A percentile compares a stretch with the other conserved stretches of the same genome.
These are phyloP conservation scores for Eristalinus sepulchralis DNA, from an alignment of 2,888 invertebrate genomes.

Conservation along the genomic window DNA sequence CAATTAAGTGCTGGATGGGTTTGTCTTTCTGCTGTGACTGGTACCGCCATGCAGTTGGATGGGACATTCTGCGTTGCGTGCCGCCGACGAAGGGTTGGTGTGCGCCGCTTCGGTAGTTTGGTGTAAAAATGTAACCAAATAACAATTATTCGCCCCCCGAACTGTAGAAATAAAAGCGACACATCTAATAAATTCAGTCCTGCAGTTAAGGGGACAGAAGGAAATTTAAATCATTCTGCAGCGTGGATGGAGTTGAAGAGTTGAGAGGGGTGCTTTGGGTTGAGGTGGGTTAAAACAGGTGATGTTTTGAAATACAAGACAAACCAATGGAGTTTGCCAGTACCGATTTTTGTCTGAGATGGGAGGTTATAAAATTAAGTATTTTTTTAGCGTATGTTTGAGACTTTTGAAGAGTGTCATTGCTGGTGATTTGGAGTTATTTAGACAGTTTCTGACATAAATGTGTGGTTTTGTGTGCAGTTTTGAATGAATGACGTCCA, in stretches of 20 bases:
- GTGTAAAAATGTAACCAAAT: not conserved
- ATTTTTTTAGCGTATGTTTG: no score
- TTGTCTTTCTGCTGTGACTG: not conserved
- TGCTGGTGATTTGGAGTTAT: no score
- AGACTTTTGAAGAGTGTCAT: no score
- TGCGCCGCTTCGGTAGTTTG: not conserved
- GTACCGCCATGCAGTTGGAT: not conserved
- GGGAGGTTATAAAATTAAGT: no score
- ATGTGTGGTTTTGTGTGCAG: no score
- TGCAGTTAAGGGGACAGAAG: not conserved
- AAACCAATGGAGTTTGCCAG: no score
- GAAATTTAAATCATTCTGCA: not conserved
- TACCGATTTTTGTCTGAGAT: no score
- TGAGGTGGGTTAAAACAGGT: no score
- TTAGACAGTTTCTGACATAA: no score
- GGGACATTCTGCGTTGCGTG: not conserved
- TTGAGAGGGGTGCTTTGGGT: not conserved
- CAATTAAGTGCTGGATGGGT: not conserved
- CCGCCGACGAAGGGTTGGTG: not conserved
- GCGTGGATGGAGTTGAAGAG: not conserved
- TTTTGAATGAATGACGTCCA: no score
- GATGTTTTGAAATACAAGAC: no score
- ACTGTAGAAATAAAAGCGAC: not conserved
- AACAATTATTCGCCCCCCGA: not conserved
- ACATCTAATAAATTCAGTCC: not conserved